phyloP scores from a whole-genome alignment of 53 echinoderm and acorn worm species.

The Apostichopus leukothele region DNA sequence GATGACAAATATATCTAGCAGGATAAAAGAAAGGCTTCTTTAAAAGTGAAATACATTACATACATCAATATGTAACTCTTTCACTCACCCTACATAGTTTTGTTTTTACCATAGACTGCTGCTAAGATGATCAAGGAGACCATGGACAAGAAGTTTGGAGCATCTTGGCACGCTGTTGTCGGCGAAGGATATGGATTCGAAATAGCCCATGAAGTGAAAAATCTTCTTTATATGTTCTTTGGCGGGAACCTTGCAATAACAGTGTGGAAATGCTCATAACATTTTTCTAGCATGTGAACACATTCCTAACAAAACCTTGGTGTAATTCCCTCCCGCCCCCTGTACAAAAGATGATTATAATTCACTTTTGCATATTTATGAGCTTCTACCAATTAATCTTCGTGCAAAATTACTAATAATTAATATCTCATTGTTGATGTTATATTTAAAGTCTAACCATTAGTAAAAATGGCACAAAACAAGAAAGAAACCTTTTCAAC shows the following conservation, averaged over 20 bases:
- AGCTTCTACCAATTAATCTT: too few species aligned
- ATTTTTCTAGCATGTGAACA: neutral
- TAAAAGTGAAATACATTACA: too few species aligned
- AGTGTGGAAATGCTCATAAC: constrained; percentile 97
- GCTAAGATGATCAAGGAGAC: constrained; percentile 99
- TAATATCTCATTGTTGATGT: neutral
- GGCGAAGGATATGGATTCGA: constrained; percentile 99
- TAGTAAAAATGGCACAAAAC: neutral
- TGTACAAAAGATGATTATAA: too few species aligned
- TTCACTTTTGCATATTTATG: too few species aligned
- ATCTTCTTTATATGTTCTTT: constrained; percentile 97
- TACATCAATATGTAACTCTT: too few species aligned
- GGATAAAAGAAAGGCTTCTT: too few species aligned
- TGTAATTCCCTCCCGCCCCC: neutral
- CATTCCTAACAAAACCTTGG: neutral
- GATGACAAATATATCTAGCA: too few species aligned
- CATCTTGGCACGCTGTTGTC: constrained; percentile 98
- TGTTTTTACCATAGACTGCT: constrained; percentile 70
- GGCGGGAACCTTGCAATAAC: constrained; percentile 98
- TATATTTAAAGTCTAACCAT: neutral
- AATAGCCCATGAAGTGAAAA: constrained; percentile 95
- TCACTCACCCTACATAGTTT: too few species aligned
- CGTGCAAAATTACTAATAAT: too few species aligned
- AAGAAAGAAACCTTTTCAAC: neutral
- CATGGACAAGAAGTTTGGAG: constrained; percentile 99